These are phyloP conservation scores for Rosalia funebris DNA, from an alignment of 2,888 invertebrate genomes.

Conservation along the genomic window DNA sequence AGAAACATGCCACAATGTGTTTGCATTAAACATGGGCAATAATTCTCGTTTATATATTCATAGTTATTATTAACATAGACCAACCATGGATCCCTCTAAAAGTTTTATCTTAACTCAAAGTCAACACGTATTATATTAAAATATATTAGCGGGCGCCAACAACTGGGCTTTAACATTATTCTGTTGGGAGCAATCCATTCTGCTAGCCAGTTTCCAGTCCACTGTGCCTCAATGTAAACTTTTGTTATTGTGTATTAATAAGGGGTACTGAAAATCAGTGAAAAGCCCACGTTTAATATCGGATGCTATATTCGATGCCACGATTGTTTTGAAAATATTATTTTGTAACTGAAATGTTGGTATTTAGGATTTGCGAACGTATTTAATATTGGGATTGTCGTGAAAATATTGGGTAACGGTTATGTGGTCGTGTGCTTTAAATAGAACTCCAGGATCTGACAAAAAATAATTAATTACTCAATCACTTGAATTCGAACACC, in stretches of 20 bases:
- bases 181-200: slow-evolving; percentile 9
- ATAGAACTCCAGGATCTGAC: no score
- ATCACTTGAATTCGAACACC: no score
- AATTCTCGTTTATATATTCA: background rate
- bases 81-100: background rate
- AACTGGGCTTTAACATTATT: background rate
- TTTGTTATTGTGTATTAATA: slow-evolving; percentile 1
- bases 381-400: background rate
- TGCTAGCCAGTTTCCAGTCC: slow-evolving; percentile 1
- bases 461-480: no score
- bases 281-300: background rate
- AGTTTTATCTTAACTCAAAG: background rate
- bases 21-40: no score
- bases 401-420: background rate
- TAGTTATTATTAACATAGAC: background rate
- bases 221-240: slow-evolving; percentile 2
- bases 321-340: background rate
- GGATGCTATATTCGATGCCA: background rate
- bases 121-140: slow-evolving; percentile 8
- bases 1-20: no score
- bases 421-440: no score
- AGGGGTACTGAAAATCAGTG: background rate
- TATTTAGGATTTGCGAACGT: background rate
- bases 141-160: background rate
- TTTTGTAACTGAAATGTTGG: background rate